phyloP scores from a whole-genome alignment of 1,140 invertebrate genomes.

The Drosophila erecta region DNA sequence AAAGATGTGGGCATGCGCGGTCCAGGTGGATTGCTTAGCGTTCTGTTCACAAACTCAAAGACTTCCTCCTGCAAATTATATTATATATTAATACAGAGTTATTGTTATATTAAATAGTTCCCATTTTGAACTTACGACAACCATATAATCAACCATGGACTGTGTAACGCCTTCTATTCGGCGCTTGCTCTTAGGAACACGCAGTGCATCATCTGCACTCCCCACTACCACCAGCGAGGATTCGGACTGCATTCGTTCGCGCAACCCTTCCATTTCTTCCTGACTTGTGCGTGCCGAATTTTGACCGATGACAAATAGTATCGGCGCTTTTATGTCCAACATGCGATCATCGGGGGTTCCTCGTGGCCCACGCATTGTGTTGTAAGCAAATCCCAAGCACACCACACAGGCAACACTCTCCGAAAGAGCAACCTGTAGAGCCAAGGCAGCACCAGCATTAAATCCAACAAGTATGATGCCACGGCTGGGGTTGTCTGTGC shows the following conservation, averaged over 20 bases:
- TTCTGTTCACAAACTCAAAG: conserved; percentile 87
- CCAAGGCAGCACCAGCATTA: conserved; percentile 90
- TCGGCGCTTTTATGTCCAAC: conserved; percentile 90
- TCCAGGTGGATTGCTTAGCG: conserved; percentile 87
- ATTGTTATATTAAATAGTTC: background rate
- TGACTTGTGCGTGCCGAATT: conserved; percentile 87
- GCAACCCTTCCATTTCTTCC: conserved; percentile 91
- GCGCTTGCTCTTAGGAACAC: conserved; percentile 90
- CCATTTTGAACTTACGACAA: conserved; percentile 86
- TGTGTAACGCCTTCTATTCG: conserved; percentile 91
- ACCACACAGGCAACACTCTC: conserved; percentile 90
- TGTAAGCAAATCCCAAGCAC: conserved; percentile 92
- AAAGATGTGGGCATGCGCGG: conserved; percentile 85
- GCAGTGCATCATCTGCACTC: conserved; percentile 91
- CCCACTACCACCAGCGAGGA: conserved; percentile 93
- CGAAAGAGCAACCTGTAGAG: conserved; percentile 88
- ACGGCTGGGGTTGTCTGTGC: conserved; percentile 88
- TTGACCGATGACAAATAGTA: conserved; percentile 93
- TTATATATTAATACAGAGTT: background rate
- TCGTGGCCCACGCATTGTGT: conserved; percentile 90
- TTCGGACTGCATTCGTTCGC: conserved; percentile 91
- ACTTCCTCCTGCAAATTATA: conserved; percentile 86
- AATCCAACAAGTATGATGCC: conserved; percentile 92
- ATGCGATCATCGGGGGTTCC: conserved; percentile 92
- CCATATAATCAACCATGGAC: conserved; percentile 91